Evolutionary conservation across 2,797 vertebrate species (phyloP).

Genomic region (Hippoglossus hippoglossus): DNA sequence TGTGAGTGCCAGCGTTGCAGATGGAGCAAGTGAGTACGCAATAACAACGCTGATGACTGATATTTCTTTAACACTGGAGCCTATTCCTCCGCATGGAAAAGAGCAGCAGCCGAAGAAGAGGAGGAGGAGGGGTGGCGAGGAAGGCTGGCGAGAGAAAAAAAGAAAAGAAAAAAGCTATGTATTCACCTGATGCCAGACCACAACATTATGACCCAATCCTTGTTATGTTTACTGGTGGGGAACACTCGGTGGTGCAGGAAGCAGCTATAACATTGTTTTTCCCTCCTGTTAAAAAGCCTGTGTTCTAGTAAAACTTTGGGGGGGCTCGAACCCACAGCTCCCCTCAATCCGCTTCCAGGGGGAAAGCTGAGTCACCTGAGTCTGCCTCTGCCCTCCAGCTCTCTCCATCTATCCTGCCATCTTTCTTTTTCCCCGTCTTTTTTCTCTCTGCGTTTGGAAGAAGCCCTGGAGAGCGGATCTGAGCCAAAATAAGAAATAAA

Average conservation of each 20-base stretch:
- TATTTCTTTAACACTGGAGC: conserved; percentile 71
- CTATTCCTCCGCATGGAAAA: conserved; percentile 72
- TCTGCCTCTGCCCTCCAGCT: conserved; percentile 54
- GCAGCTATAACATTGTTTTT: conserved; percentile 83
- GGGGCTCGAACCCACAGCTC: conserved; percentile 78
- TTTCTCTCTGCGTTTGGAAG: conserved; percentile 35
- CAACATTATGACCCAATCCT: conserved; percentile 76
- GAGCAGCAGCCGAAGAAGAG: conserved; percentile 32
- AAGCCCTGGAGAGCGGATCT: conserved; percentile 25
- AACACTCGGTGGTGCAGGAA: conserved; percentile 83
- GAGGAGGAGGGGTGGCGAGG: conserved; percentile 8
- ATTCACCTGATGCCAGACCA: conserved; percentile 81
- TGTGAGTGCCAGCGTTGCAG: conserved; percentile 63
- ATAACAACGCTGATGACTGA: conserved; percentile 77
- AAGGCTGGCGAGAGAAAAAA: conserved; percentile 7
- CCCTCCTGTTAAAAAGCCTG: conserved; percentile 83
- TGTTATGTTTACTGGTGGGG: conserved; percentile 83
- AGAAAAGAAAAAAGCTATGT: conserved; percentile 31
- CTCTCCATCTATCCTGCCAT: conserved; percentile 57
- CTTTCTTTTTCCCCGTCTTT: conserved; percentile 30
- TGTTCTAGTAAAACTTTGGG: conserved; percentile 85
- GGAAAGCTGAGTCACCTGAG: conserved; percentile 87
- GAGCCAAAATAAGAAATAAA: conserved; percentile 11
- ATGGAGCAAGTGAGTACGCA: conserved; percentile 76
- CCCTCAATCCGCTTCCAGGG: conserved; percentile 78